Evolutionary conservation across 1,140 invertebrate genomes (phyloP), one percentile per base, ranked within the genome.

Genomic region (Cydia strobilella): DNA sequence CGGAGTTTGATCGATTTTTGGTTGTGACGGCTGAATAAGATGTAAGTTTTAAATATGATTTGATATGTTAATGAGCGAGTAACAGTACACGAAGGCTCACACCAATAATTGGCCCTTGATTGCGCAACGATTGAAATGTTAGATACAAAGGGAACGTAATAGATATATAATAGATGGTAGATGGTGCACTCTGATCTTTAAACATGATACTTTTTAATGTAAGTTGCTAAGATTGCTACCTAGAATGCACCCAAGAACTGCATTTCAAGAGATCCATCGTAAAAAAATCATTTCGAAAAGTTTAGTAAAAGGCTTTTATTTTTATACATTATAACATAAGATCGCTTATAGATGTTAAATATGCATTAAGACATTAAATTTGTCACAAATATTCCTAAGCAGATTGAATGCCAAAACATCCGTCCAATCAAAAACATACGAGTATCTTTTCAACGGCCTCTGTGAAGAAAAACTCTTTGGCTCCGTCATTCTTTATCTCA

Each of bases 31-130:
- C 0, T 23, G 54, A 59, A 23, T 59, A 10, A 59, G 54, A 59
- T 59, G 20, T 18, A 59, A 59, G 20, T 59, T 59, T 59, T 59
- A 12, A 10, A 23, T 59, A 59, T 23, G 20, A 59, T 20, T 23
- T 74, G 77, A 79, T 78, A 74, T 77, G 82, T 80, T 86, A 86
- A 87, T 86, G 82, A 82, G 79, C 85, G 81, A 81, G 77, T 75
- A 76, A 76, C 62, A 75, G 78, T 77, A 77, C 72, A 72, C 79
- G 81, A 80, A 79, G 75, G 66, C 63, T 72, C 73, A 72, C 76
- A 79, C 75, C 76, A 75, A 79, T 83, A 83, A 85, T 87, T 86
- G 84, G 86, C 79, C 80, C 76, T 79, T 80, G 77, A 80, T 86
- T 85, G 80, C 82, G 79, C 76, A 87, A 84, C 73, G 82, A 83